A percentile compares a stretch with the other conserved stretches of the same genome.
Conservation (phyloP, 2,797 vertebrate species). For the Eulemur mongoz region DNA sequence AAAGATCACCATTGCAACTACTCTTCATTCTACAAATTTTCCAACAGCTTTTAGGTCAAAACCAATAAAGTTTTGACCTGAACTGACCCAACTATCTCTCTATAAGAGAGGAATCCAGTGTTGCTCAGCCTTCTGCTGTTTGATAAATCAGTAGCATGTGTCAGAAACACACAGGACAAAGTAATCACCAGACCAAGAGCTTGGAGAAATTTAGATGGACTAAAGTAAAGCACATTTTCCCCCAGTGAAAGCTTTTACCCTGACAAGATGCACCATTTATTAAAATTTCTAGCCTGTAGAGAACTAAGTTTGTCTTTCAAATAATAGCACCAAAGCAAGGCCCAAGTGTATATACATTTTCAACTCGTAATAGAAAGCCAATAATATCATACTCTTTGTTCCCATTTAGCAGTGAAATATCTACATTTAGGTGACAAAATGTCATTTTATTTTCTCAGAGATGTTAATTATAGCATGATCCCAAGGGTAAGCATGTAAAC, state of each 20-base stretch:
- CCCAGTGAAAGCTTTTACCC: neutral
- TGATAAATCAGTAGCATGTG: neutral
- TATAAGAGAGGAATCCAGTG: neutral
- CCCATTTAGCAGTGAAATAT: neutral
- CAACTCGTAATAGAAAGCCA: neutral
- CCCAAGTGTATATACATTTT: neutral
- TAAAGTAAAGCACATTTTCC: neutral
- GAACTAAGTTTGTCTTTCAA: constrained; percentile 8
- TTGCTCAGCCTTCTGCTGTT: neutral
- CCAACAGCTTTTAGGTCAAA: neutral
- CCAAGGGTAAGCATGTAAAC: neutral
- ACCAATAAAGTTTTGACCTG: neutral
- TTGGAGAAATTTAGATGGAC: neutral
- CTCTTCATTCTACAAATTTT: neutral
- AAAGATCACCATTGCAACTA: neutral
- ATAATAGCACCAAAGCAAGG: neutral
- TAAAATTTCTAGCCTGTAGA: neutral
- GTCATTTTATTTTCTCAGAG: neutral
- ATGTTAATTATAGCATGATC: neutral
- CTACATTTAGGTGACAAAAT: neutral
- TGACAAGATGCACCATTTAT: neutral
- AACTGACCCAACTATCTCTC: neutral
- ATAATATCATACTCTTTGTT: neutral
- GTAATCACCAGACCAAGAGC: rapidly evolving
- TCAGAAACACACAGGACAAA: neutral